A percentile compares a stretch with the other conserved stretches of the same genome.
These are phyloP conservation scores for Agonopterix subpropinquella DNA, from an alignment of 2,888 invertebrate species.

Conservation along the genomic window DNA sequence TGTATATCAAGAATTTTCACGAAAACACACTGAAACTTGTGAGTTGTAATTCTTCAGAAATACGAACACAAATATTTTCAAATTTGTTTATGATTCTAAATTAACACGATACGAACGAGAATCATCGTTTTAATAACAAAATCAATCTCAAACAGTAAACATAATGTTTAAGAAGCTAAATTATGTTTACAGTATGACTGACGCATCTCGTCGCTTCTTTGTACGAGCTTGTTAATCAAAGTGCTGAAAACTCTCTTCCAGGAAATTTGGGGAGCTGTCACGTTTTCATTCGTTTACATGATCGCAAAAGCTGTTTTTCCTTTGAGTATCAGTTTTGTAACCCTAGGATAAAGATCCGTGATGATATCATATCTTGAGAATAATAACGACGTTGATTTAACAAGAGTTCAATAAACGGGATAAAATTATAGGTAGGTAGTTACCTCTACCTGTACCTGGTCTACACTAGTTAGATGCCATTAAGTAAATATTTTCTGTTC, in stretches of 20 bases:
- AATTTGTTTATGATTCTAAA: no score
- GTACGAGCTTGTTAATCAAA: slow-evolving; percentile 17
- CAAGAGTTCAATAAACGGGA: no score
- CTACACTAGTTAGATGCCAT: no score
- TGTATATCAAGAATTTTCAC: no score
- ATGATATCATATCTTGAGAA: neutral
- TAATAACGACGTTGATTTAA: neutral
- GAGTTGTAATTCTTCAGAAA: no score
- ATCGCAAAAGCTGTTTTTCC: neutral
- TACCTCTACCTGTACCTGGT: no score
- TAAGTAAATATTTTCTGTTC: no score
- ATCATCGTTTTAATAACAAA: neutral
- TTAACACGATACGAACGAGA: no score
- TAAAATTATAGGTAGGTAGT: no score
- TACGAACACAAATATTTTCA: no score
- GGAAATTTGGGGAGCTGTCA: slow-evolving; percentile 19
- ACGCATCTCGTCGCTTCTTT: slow-evolving; percentile 9
- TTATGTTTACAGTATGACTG: slow-evolving; percentile 21
- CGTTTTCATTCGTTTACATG: slow-evolving; percentile 10
- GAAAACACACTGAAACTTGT: no score
- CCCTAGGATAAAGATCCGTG: neutral
- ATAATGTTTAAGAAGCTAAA: slow-evolving; percentile 11
- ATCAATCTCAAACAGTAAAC: slow-evolving; percentile 1
- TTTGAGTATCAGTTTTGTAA: neutral
- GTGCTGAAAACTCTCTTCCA: slow-evolving; percentile 18